A percentile compares a stretch with the other conserved stretches of the same genome.
These are phyloP conservation scores for Petrolisthes manimaculis DNA, from an alignment of 2,888 invertebrate species.

Conservation along the genomic window DNA sequence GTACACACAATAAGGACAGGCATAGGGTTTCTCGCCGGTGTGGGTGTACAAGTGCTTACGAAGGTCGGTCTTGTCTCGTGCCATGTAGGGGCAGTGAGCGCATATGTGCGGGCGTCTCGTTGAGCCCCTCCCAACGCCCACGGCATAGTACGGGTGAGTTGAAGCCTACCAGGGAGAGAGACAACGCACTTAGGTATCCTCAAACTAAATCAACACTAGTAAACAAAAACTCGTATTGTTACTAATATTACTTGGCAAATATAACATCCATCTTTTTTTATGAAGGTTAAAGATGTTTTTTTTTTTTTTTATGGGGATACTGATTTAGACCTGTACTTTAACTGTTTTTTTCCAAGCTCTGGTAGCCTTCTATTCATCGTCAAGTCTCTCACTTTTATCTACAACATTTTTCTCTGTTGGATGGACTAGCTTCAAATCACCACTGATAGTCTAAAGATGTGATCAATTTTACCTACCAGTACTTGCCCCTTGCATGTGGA, in stretches of 20 bases:
- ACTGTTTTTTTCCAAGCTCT: too few species aligned
- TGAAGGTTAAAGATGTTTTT: too few species aligned
- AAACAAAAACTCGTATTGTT: background rate
- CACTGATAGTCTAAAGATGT: too few species aligned
- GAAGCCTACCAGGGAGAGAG: conserved; percentile 57
- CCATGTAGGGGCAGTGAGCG: conserved; percentile 54
- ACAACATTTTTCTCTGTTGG: background rate
- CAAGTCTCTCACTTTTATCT: background rate
- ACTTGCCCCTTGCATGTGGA: too few species aligned
- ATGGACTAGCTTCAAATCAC: background rate
- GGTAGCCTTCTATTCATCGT: background rate
- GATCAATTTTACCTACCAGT: too few species aligned
- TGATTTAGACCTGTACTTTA: too few species aligned
- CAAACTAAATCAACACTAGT: background rate
- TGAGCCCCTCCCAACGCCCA: conserved; percentile 21
- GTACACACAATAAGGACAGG: conserved; percentile 60
- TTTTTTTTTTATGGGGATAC: too few species aligned
- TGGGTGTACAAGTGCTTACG: conserved; percentile 62
- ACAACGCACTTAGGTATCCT: conserved; percentile 44
- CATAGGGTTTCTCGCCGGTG: conserved; percentile 63
- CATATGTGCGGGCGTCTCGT: conserved; percentile 40
- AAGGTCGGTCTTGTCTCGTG: conserved; percentile 59
- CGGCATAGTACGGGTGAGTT: conserved; percentile 25
- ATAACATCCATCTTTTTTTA: too few species aligned
- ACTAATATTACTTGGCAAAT: too few species aligned